A percentile compares a stretch with the other conserved stretches of the same genome.
Conservation (phyloP, 2,113 vertebrate genomes). For the Xenopus borealis region DNA sequence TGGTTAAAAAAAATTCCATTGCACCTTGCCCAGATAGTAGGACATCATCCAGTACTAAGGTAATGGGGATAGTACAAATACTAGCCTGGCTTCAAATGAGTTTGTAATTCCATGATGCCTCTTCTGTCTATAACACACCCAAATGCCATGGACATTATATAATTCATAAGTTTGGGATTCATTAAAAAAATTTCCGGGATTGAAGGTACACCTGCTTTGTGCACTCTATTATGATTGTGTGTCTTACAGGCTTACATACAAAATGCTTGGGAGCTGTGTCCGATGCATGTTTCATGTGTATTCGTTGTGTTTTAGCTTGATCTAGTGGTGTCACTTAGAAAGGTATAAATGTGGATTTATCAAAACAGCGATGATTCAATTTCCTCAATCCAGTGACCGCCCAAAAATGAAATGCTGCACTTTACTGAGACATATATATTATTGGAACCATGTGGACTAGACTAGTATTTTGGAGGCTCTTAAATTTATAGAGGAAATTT, state of each 20-base stretch:
- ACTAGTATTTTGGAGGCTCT: no score
- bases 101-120: constrained; percentile 38
- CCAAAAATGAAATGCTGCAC: neutral
- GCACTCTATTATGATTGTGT: neutral
- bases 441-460: no score
- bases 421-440: no score
- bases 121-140: constrained; percentile 4
- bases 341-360: constrained; percentile 23
- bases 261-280: constrained; percentile 8
- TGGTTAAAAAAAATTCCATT: no score
- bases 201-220: neutral
- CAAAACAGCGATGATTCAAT: constrained; percentile 35
- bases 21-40: neutral
- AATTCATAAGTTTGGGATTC: constrained; percentile 10
- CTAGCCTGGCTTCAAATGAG: constrained; percentile 15
- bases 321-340: constrained; percentile 1
- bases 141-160: constrained; percentile 22
- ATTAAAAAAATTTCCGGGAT: neutral
- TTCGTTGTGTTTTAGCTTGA: no score
- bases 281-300: neutral
- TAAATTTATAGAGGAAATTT: no score
- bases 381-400: constrained; percentile 8
- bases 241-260: neutral
- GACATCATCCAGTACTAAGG: neutral
- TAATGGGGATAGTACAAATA: constrained; percentile 8